Conservation (phyloP, 1,140 invertebrate genomes). For the Megathymus violae region DNA sequence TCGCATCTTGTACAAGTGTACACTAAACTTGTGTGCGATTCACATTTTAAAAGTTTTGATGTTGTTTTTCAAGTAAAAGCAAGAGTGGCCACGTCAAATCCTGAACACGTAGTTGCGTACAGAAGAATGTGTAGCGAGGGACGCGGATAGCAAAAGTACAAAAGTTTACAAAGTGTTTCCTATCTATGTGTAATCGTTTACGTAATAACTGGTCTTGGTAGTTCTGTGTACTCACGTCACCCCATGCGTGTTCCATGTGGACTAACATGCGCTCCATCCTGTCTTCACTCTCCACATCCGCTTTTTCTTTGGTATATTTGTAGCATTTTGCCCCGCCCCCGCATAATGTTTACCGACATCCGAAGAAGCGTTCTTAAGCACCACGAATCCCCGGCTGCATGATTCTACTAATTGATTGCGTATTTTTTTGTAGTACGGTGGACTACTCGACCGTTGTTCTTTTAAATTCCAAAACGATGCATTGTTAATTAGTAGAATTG, state of each 20-base stretch:
- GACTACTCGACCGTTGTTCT: too few relatives aligned
- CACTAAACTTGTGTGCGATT: too few relatives aligned
- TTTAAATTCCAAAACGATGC: too few relatives aligned
- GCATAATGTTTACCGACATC: slow-evolving; percentile 68
- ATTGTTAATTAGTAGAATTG: slow-evolving; percentile 56
- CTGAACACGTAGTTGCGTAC: slow-evolving; percentile 53
- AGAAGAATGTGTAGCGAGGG: slow-evolving; percentile 63
- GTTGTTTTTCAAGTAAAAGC: slow-evolving; percentile 76
- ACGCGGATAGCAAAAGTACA: slow-evolving; percentile 69
- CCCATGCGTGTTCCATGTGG: slow-evolving; percentile 73
- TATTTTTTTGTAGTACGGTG: too few relatives aligned
- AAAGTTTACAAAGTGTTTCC: slow-evolving; percentile 61
- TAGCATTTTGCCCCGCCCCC: slow-evolving; percentile 74
- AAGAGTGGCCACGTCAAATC: slow-evolving; percentile 70
- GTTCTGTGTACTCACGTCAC: too few relatives aligned
- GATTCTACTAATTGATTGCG: slow-evolving; percentile 53
- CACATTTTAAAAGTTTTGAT: slow-evolving; percentile 42
- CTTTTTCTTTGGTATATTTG: slow-evolving; percentile 69
- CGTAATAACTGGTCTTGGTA: slow-evolving; percentile 73
- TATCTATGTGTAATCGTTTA: slow-evolving; percentile 68
- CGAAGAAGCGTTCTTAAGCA: slow-evolving; percentile 68
- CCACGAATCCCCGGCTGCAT: slow-evolving; percentile 55
- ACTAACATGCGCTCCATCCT: slow-evolving; percentile 72
- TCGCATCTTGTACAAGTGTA: too few relatives aligned
- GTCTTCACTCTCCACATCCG: slow-evolving; percentile 71